Percentiles rank a stretch among this genome's conserved stretches.
Evolutionary conservation across 1,140 invertebrate genomes (phyloP).

Genomic region (Prorops nasuta): DNA sequence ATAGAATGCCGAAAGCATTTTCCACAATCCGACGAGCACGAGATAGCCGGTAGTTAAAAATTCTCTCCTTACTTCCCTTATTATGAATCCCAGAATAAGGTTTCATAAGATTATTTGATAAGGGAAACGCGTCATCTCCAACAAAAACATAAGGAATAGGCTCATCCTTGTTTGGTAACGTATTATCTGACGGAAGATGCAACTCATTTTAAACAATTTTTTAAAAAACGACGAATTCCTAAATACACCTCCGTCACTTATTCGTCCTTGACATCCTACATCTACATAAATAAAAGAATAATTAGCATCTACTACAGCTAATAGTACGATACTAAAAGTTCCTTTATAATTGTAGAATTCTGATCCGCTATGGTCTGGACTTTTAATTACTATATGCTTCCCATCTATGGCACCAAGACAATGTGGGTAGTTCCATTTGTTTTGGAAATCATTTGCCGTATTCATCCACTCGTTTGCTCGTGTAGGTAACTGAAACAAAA

Average conservation of each 20-base stretch:
- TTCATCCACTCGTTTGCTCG: no score
- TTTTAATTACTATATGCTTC: background rate
- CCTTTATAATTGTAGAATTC: background rate
- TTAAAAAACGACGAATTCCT: background rate
- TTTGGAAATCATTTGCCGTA: no score
- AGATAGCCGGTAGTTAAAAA: conserved; percentile 25
- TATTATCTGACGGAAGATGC: conserved; percentile 9
- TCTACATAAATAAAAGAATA: background rate
- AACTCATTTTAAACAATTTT: conserved; percentile 2
- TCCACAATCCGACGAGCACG: conserved; percentile 45
- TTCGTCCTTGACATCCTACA: background rate
- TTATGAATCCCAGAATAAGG: conserved; percentile 21
- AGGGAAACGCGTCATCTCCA: conserved; percentile 25
- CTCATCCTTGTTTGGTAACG: conserved; percentile 15
- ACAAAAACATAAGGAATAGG: conserved; percentile 25
- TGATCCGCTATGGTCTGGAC: background rate
- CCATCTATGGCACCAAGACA: no score
- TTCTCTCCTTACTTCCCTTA: conserved; percentile 1
- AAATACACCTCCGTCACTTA: background rate
- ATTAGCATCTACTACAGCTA: background rate
- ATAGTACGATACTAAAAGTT: background rate
- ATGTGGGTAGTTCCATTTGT: no score
- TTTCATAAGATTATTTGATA: conserved; percentile 20
- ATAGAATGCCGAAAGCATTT: no score
- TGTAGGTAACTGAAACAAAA: no score